A percentile compares a stretch with the other conserved stretches of the same genome.
Conservation (phyloP, 2,113 vertebrate species). For the Callopanchax toddi region DNA sequence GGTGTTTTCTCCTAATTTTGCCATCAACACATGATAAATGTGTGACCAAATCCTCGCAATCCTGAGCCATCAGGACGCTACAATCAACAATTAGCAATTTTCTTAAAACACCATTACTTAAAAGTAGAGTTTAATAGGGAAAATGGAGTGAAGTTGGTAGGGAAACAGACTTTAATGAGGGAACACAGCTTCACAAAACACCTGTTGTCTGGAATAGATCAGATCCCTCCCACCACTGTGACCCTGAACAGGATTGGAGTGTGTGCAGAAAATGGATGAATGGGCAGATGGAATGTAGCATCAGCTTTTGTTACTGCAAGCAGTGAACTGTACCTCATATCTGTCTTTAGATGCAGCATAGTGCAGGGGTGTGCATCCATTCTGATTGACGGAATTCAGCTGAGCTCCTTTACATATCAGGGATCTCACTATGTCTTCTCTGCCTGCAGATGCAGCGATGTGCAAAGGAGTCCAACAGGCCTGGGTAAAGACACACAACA, state of each 20-base stretch:
- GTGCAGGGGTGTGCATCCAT: slow-evolving; percentile 93
- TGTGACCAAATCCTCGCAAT: too few relatives aligned
- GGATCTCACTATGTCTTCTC: slow-evolving; percentile 89
- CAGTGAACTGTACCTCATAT: slow-evolving; percentile 84
- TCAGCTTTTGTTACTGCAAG: not conserved
- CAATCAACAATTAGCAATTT: too few relatives aligned
- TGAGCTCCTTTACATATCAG: slow-evolving; percentile 90
- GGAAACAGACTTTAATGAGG: too few relatives aligned
- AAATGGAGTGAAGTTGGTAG: too few relatives aligned
- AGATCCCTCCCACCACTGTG: too few relatives aligned
- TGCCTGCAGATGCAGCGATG: slow-evolving; percentile 94
- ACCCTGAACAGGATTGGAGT: not conserved
- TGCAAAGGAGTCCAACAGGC: slow-evolving; percentile 93
- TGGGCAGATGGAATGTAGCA: not conserved
- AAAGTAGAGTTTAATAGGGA: too few relatives aligned
- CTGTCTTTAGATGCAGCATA: slow-evolving; percentile 95
- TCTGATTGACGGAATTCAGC: slow-evolving; percentile 92
- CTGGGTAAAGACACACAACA: slow-evolving; percentile 64
- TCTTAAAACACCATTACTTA: too few relatives aligned
- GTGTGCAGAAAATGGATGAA: not conserved
- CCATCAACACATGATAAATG: too few relatives aligned
- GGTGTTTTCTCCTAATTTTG: too few relatives aligned
- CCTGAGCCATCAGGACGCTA: too few relatives aligned
- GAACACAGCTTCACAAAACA: too few relatives aligned
- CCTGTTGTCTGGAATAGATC: too few relatives aligned